Conservation (phyloP, 2,888 invertebrate species). For the Cryptus armator region DNA sequence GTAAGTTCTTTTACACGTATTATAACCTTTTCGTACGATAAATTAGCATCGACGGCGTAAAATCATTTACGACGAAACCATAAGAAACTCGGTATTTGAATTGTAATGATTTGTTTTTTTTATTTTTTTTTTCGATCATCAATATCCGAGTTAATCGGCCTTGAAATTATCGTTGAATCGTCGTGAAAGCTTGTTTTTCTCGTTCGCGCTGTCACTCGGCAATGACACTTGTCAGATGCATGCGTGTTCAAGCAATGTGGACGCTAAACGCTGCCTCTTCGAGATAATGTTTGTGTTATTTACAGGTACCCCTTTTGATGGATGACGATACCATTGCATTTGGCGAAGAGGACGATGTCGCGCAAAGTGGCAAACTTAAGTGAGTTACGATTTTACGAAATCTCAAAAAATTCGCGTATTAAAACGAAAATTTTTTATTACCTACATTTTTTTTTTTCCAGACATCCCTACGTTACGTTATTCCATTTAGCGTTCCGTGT, state of each 20-base stretch:
- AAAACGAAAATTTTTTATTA: no score
- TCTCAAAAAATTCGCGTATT: no score
- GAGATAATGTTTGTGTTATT: conserved; percentile 78
- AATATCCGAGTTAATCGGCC: conserved; percentile 49
- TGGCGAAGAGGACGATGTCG: conserved; percentile 92
- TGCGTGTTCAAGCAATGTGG: not conserved
- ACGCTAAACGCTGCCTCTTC: conserved; percentile 58
- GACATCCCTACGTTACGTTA: conserved; percentile 96
- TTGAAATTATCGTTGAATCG: conserved; percentile 18
- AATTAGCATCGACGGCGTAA: conserved; percentile 33
- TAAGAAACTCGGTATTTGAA: not conserved
- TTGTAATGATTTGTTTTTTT: conserved; percentile 14
- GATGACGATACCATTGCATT: conserved; percentile 95
- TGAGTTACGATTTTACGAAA: conserved; percentile 69
- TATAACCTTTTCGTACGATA: conserved; percentile 37
- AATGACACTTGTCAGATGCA: conserved; percentile 34
- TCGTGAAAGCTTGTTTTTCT: conserved; percentile 19
- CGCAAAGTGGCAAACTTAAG: conserved; percentile 84
- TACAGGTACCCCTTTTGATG: conserved; percentile 92
- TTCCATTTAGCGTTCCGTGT: conserved; percentile 96
- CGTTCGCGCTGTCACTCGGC: conserved; percentile 20
- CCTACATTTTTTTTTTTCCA: conserved; percentile 83
- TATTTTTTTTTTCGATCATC: conserved; percentile 51
- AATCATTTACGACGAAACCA: conserved; percentile 22
- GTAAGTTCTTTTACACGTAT: conserved; percentile 76